Evolutionary conservation across 2,888 invertebrate genomes (phyloP).

Genomic region (Lomographa bimaculata): DNA sequence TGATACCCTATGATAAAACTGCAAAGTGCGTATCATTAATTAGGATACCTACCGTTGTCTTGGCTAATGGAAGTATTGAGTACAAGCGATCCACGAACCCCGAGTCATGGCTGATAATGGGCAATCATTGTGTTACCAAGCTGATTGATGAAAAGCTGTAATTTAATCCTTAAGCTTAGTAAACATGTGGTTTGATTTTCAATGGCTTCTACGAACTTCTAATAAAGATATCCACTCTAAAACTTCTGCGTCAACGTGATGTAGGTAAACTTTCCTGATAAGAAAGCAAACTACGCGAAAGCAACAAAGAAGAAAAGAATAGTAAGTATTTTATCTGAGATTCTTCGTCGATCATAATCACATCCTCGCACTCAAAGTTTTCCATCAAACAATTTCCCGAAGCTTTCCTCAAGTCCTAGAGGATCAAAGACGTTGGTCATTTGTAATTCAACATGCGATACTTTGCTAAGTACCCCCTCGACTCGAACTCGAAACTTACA

Average conservation of each 20-base stretch:
- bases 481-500: conserved; percentile 62
- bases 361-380: conserved; percentile 23
- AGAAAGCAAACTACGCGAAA: too few relatives aligned
- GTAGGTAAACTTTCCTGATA: too few relatives aligned
- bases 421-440: conserved; percentile 56
- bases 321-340: too few relatives aligned
- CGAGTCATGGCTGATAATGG: conserved; percentile 48
- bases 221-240: too few relatives aligned
- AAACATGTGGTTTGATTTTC: too few relatives aligned
- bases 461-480: conserved; percentile 54
- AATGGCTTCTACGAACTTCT: too few relatives aligned
- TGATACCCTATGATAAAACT: conserved; percentile 12
- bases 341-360: conserved; percentile 10
- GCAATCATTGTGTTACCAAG: conserved; percentile 18
- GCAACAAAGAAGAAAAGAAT: too few relatives aligned
- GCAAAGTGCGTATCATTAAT: conserved; percentile 42
- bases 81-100: conserved; percentile 25
- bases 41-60: conserved; percentile 49
- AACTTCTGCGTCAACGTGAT: too few relatives aligned
- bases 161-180: too few relatives aligned
- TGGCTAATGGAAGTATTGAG: conserved; percentile 51
- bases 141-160: too few relatives aligned
- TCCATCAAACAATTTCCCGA: conserved; percentile 18
- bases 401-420: conserved; percentile 27
- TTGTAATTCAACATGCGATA: conserved; percentile 76